Base-by-base conservation (phyloP, 2,113 vertebrate genomes). In the Gobius niger region DNA sequence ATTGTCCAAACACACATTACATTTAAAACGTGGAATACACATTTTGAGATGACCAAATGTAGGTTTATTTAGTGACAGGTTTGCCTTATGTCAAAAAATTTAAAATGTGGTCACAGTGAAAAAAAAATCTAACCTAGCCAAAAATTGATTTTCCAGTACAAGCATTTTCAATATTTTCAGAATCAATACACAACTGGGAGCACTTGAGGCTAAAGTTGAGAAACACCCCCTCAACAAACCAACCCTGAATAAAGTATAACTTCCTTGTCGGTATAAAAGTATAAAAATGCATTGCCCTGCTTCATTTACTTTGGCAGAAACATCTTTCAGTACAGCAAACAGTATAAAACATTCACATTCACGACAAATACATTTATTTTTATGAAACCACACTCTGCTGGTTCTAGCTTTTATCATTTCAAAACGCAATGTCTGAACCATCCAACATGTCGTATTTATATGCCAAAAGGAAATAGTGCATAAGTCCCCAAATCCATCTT, bases 401-500 rank as follows among this genome's bases (percentile, higher is more conserved):
- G 62, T 63, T 61, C 74, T 19, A 40, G 68, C 77, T 78, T 73
- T 81, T 47, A 68, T 73, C 67, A 59, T 72, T 79, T 78, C 56
- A 62, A 24, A 66, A 71, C 85, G 88, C 77, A 77, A 68, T 10
- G 68, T 78, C 65, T 60, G 47, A 84, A 84, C 52, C 24, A 64
- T 42, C 49, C 18, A 9, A 52, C 59, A 63, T 63, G 16, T 44
- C 15, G 4, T 74, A 61, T 83, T 75, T 87, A 40, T 69, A 44
- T 70, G 54, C 50, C 44, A 81, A 63, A 73, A 24, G 1, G 41
- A 51, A 68, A 76, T 57, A 77, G 53, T 70, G 73, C 80, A 77
- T 62, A 63, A 86, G 82, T 74, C 81, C 90, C 57, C 78, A 77
- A 86, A 86, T 82, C 83, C 76, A 77, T 82, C 86, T 88, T 82